Base-by-base conservation (phyloP, 2,113 vertebrate species). In the Suricata suricatta region DNA sequence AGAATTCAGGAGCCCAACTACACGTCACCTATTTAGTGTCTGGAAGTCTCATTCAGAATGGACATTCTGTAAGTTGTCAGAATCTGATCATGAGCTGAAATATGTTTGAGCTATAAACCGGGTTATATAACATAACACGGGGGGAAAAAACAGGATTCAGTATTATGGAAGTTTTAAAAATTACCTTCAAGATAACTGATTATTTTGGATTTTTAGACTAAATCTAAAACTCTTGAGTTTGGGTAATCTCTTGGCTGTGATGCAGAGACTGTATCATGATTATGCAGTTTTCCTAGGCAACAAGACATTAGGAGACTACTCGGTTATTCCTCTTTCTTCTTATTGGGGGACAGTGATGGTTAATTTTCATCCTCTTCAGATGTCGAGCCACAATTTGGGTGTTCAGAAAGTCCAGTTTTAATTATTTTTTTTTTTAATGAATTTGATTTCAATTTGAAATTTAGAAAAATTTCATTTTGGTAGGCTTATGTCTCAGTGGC, bases 1-100 rank as follows among this genome's bases (percentile, higher is more conserved):
- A 99, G 96, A 99, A 99, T 88, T 99, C 99, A 0, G 99, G 99
- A 88, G 99, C 99, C 96, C 99, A 98, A 85, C 99, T 99, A 17
- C 99, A 99, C 0, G 99, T 99, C 89, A 99, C 99, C 9, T 99
- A 99, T 74, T 98, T 99, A 0, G 98, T 99, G 14, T 99, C 99
- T 5, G 99, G 99, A 44, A 99, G 99, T 98, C 98, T 98, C 76
- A 64, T 98, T 17, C 99, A 99, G 97, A 99, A 99, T 0, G 99
- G 99, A 19, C 98, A 98, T 17, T 41, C 90, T 4, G 99, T 99
- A 98, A 99, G 99, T 98, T 93, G 7, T 96, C 38, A 93, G 82
- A 95, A 71, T 93, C 57, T 93, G 81, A 16, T 15, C 71, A 66
- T 63, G 52, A 92, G 12, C 60, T 83, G 93, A 38, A 31, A 25